Base-by-base conservation (phyloP, 2,797 vertebrate species). In the Mus spretus region DNA sequence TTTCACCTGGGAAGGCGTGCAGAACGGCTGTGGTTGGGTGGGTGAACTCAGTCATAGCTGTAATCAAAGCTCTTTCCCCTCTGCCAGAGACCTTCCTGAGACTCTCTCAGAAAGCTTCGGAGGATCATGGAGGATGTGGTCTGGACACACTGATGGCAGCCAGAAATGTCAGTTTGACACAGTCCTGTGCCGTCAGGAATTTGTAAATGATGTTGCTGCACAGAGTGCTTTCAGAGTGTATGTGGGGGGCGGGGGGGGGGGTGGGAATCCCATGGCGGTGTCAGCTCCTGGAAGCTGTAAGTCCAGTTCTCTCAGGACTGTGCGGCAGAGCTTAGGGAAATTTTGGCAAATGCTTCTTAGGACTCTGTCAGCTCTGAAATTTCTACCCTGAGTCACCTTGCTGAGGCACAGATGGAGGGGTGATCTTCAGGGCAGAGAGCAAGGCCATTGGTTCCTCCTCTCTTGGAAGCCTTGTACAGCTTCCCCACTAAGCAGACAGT, bases 301-400 rank as follows among this genome's bases (percentile, higher is more conserved):
- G 86, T 83, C 91, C 37, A 57, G 57, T 89, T 50, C 79, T 93
- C 94, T 79, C 34, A 17, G 34, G 75, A 75, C 40, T 47, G 24
- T 72, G 84, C 70, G 67, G 57, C 44, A 53, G 72, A 72, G 63
- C 65, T 13, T 24, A 53, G 87, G 37, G 19, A 59, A 81, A 93
- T 90, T 88, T 81, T 91, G 95, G 65, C 93, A 81, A 44, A 90
- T 28, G 9, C n/a, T 79, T 83, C 10, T 65, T 91, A 91, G 84
- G 77, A 47, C 72, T 67, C 13, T 19, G 20, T 88, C 47, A 91
- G 93, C 92, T 89, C 91, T 94, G 94, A 94, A 92, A 81, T 93
- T 82, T 97, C 93, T 94, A 65, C 94, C 93, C 90, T 17, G 90
- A 95, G 84, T 95, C 63, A 67, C 22, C n/a, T 93, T 88, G 59